phyloP scores from a whole-genome alignment of 2,888 invertebrate genomes.

The Ptychoptera albimana region DNA sequence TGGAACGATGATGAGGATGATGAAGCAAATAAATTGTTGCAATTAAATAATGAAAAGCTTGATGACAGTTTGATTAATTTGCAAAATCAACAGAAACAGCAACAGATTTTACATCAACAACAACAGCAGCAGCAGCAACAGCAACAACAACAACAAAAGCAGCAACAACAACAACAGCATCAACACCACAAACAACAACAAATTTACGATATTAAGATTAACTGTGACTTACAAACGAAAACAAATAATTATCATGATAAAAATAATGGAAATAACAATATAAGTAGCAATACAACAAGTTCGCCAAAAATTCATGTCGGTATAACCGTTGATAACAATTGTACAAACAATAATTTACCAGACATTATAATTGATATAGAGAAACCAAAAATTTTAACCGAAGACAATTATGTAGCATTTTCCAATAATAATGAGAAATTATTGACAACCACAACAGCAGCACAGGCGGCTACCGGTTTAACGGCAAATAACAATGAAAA shows the following conservation, averaged over 20 bases:
- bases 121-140: slow-evolving; percentile 1
- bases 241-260: slow-evolving; percentile 11
- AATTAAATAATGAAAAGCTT: not conserved
- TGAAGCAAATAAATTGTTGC: not conserved
- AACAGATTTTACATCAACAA: not conserved
- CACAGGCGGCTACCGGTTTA: no score
- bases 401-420: not conserved
- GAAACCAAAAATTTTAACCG: slow-evolving; percentile 16
- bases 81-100: no score
- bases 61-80: no score
- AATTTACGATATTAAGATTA: not conserved
- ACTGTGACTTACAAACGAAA: slow-evolving; percentile 6
- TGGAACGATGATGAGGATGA: slow-evolving; percentile 31
- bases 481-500: slow-evolving; percentile 7
- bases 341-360: slow-evolving; percentile 23
- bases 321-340: slow-evolving; percentile 16
- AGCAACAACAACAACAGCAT: not conserved
- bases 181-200: not conserved
- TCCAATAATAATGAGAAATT: not conserved
- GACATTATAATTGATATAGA: slow-evolving; percentile 31
- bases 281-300: not conserved
- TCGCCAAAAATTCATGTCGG: slow-evolving; percentile 17
- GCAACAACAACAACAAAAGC: not conserved
- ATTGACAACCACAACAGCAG: not conserved
- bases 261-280: slow-evolving; percentile 7